These are phyloP conservation scores for Halichondria panicea DNA, from an alignment of 37 sponge, comb jelly and placozoan species.

Conservation along the genomic window DNA sequence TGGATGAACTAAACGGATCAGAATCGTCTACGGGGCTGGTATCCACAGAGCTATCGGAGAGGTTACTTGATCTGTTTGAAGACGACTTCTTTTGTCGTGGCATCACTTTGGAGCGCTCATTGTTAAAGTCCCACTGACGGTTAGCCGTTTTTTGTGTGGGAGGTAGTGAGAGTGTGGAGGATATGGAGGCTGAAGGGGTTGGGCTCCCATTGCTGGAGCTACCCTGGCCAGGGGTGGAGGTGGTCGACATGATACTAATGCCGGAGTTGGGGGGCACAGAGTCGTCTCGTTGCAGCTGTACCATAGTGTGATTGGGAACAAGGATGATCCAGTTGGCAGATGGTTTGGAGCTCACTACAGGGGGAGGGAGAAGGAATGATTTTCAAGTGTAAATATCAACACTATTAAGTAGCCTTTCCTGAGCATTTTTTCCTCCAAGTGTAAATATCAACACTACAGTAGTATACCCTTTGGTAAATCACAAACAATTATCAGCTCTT, in stretches of 20 bases:
- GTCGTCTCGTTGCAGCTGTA: background rate
- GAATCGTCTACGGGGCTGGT: background rate
- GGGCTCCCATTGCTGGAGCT: background rate
- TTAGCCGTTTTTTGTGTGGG: background rate
- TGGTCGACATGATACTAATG: background rate
- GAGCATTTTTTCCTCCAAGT: background rate
- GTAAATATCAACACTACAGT: background rate
- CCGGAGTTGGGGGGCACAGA: background rate
- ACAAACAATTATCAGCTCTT: background rate
- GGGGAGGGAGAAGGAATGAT: background rate
- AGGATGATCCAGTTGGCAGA: conserved; percentile 55
- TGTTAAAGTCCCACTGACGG: background rate
- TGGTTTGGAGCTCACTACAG: conserved; percentile 44
- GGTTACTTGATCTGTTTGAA: no score
- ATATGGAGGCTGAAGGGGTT: background rate
- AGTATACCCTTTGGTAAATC: background rate
- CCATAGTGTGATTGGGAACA: background rate
- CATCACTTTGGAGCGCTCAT: no score
- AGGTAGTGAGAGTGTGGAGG: background rate
- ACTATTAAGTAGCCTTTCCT: background rate
- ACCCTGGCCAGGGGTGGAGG: background rate
- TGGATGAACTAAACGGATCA: no score
- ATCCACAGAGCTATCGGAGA: conserved; percentile 19
- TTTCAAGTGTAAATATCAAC: background rate
- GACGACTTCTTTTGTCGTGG: no score